A percentile compares a stretch with the other conserved stretches of the same genome.
These are phyloP conservation scores for Tortrix viridana DNA, from an alignment of 2,888 invertebrate genomes.

Conservation along the genomic window DNA sequence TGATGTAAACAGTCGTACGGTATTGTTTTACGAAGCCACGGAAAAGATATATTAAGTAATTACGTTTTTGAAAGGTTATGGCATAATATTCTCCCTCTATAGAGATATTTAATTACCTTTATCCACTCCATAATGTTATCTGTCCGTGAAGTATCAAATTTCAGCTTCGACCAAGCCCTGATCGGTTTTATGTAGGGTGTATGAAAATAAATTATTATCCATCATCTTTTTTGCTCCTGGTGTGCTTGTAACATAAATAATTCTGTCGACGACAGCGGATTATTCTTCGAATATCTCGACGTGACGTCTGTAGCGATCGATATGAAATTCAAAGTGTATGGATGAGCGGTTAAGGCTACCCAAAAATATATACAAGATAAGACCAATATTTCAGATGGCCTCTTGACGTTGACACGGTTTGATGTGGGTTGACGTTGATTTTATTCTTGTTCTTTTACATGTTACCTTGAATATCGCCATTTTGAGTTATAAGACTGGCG, in stretches of 20 bases:
- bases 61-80: too few species aligned
- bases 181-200: constrained; percentile 3
- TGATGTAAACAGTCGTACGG: too few species aligned
- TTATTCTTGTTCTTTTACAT: constrained; percentile 47
- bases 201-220: constrained; percentile 16
- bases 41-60: too few species aligned
- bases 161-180: constrained; percentile 1
- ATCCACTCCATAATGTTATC: background rate
- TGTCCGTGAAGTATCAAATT: constrained; percentile 10
- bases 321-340: constrained; percentile 60
- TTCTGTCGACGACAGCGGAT: constrained; percentile 19
- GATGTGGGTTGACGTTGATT: constrained; percentile 69
- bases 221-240: constrained; percentile 8
- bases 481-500: background rate
- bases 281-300: constrained; percentile 44
- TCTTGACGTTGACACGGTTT: constrained; percentile 54
- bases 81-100: background rate
- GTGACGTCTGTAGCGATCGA: constrained; percentile 41
- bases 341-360: constrained; percentile 53
- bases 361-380: constrained; percentile 49
- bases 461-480: background rate
- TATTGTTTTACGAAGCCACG: too few species aligned
- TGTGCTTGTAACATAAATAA: constrained; percentile 1
- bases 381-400: constrained; percentile 44
- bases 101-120: background rate